Evolutionary conservation across 2,888 invertebrate species (phyloP).

Genomic region (Drosophila buzzatii): DNA sequence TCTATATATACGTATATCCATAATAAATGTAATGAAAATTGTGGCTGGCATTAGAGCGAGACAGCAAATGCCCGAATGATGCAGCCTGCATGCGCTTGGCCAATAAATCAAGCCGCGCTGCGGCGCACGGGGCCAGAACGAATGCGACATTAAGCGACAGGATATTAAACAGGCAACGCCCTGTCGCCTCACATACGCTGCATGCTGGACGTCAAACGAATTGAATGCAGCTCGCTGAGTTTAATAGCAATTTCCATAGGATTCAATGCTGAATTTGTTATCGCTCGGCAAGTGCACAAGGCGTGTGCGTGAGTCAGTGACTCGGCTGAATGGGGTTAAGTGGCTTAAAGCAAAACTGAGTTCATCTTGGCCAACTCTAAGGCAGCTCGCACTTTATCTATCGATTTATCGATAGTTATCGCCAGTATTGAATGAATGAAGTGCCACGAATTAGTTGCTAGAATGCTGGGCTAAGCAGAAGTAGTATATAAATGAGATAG

Average conservation of each 20-base stretch:
- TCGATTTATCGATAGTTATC: too few relatives aligned
- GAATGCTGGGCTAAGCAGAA: too few relatives aligned
- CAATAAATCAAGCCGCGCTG: slow-evolving; percentile 62
- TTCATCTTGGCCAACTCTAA: too few relatives aligned
- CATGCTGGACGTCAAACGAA: neutral
- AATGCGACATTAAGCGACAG: slow-evolving; percentile 54
- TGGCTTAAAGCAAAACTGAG: too few relatives aligned
- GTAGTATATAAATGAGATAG: too few relatives aligned
- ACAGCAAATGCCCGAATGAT: slow-evolving; percentile 1
- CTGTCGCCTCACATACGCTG: neutral
- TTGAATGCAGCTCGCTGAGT: neutral
- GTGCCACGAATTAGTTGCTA: too few relatives aligned
- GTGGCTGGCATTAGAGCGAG: neutral
- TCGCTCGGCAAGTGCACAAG: neutral
- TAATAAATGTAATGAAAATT: slow-evolving; percentile 62
- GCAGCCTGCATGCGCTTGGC: slow-evolving; percentile 25
- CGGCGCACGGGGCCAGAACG: slow-evolving; percentile 33
- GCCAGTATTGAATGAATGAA: too few relatives aligned
- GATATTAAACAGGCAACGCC: slow-evolving; percentile 59
- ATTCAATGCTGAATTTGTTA: slow-evolving; percentile 2
- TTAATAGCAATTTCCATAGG: slow-evolving; percentile 5
- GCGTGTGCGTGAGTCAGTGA: too few relatives aligned
- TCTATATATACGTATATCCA: neutral
- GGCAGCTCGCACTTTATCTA: too few relatives aligned
- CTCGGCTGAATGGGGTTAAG: too few relatives aligned